A percentile compares a stretch with the other conserved stretches of the same genome.
These are phyloP conservation scores for Lampris megalopsis DNA, from an alignment of 2,113 vertebrate genomes.

Conservation along the genomic window DNA sequence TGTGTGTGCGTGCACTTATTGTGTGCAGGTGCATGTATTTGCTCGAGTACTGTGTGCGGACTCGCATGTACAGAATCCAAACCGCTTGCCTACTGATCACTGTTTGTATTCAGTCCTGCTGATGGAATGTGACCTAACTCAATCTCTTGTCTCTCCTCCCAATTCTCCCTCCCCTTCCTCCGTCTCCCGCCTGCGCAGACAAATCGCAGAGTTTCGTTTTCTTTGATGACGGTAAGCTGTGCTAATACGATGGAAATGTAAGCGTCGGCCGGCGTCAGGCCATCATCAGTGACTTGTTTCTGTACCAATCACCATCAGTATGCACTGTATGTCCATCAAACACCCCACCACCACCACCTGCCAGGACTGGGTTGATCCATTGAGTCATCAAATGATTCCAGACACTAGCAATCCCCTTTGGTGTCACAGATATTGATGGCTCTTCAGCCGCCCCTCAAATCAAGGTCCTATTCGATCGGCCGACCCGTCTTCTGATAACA, in stretches of 20 bases:
- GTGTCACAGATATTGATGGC: constrained; percentile 58
- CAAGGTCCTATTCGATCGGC: constrained; percentile 27
- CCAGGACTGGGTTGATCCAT: constrained; percentile 74
- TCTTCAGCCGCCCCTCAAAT: constrained; percentile 57
- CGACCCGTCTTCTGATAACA: constrained; percentile 12
- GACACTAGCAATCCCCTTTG: constrained; percentile 37
- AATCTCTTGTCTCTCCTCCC: constrained; percentile 53
- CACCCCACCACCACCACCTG: too few relatives aligned
- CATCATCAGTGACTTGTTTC: constrained; percentile 68
- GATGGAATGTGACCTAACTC: constrained; percentile 53
- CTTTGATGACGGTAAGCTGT: constrained; percentile 82
- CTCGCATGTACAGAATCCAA: not conserved
- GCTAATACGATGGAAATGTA: constrained; percentile 76
- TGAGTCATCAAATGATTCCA: constrained; percentile 68
- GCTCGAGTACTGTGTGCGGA: not conserved
- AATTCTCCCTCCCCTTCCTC: constrained; percentile 35
- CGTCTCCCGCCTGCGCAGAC: constrained; percentile 68
- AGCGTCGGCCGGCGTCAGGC: constrained; percentile 62
- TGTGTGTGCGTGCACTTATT: not conserved
- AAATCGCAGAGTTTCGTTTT: constrained; percentile 82
- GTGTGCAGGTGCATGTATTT: not conserved
- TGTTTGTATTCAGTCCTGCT: not conserved
- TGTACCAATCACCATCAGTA: constrained; percentile 73
- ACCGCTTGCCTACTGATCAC: constrained; percentile 34
- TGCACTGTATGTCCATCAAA: constrained; percentile 50